These are phyloP conservation scores for Drosophila melanosoma DNA, from an alignment of 2,888 invertebrate genomes.

Conservation along the genomic window DNA sequence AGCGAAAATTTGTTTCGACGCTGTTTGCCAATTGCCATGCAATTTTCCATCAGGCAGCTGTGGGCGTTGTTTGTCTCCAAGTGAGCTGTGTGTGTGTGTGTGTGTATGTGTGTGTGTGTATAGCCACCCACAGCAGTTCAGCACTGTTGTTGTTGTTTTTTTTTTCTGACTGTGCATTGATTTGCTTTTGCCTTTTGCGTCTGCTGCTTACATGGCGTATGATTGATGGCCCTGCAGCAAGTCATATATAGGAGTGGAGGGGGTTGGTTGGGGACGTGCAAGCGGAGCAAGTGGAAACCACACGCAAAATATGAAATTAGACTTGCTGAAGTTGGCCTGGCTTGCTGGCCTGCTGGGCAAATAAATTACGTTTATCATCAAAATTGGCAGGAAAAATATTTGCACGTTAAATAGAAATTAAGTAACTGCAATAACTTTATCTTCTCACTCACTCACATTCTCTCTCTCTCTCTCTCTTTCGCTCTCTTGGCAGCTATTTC, in stretches of 20 bases:
- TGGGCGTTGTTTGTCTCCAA: slow-evolving; percentile 51
- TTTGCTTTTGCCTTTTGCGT: slow-evolving; percentile 48
- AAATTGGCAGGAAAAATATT: slow-evolving; percentile 74
- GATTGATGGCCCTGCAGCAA: slow-evolving; percentile 77
- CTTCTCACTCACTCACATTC: background rate
- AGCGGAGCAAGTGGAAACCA: slow-evolving; percentile 22
- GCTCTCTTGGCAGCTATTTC: slow-evolving; percentile 6
- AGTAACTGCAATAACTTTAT: slow-evolving; percentile 39
- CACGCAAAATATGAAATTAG: slow-evolving; percentile 71
- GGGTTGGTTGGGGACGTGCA: background rate
- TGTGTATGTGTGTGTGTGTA: slow-evolving; percentile 15
- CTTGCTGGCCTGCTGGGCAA: slow-evolving; percentile 30
- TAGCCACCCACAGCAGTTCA: slow-evolving; percentile 49
- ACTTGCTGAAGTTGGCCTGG: slow-evolving; percentile 36
- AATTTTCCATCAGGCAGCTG: slow-evolving; percentile 51
- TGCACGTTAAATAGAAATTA: slow-evolving; percentile 75
- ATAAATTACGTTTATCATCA: slow-evolving; percentile 69
- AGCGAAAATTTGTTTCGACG: slow-evolving; percentile 57
- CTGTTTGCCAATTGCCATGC: slow-evolving; percentile 68
- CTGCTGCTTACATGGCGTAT: slow-evolving; percentile 74
- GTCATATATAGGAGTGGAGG: background rate
- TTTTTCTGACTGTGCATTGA: slow-evolving; percentile 37
- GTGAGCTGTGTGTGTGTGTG: slow-evolving; percentile 10
- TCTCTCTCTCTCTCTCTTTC: slow-evolving; percentile 1
- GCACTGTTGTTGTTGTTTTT: slow-evolving; percentile 20